Evolutionary conservation across 2,113 vertebrate species (phyloP), one percentile per base, ranked within the genome.

Genomic region (Nothoprocta pentlandii): DNA sequence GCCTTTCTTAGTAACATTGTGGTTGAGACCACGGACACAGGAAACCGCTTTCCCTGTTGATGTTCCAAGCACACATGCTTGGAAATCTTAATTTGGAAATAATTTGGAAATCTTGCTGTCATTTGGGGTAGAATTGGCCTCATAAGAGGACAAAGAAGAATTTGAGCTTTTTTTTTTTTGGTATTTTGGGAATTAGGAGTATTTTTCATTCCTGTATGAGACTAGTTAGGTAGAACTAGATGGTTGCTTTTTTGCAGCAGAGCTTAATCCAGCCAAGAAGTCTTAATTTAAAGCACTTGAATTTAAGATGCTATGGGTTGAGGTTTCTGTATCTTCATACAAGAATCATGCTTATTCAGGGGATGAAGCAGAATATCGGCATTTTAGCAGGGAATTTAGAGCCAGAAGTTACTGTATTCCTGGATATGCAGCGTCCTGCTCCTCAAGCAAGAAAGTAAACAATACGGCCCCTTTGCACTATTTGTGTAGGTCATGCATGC

Each of bases 1-100:
- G 92, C 81, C 79, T 74, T 74, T 90, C 89, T 94, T 82, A 91
- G 90, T 42, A 87, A 9, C 70, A 0, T 17, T 54, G 69, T 63
- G 80, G 56, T 30, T 89, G 69, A 42, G 70, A 56, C 80, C 93
- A 54, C 76, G 80, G 85, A 22, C 63, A 26, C 66, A 79, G 93
- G 90, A 93, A 94, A 74, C 58, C 54, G 68, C 90, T 93, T 80
- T 79, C 94, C 77, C 88, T 80, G 42, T 93, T 95, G 86, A 56
- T 86, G 79, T 94, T 70, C 90, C 75, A 47, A 20, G 68, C 90
- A 66, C 1, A 0, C 16, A 1, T 21, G 30, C 17, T 34, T 36
- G 34, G 34, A 34, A 34, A 34, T 34, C 34, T 34, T 34, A 34
- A 34, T 34, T 34, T 34, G 34, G 34, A 34, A 5, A 34, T 53